Evolutionary conservation across 2,888 invertebrate species (phyloP), one percentile per base, ranked within the genome.

Genomic region (Plebejus anna): DNA sequence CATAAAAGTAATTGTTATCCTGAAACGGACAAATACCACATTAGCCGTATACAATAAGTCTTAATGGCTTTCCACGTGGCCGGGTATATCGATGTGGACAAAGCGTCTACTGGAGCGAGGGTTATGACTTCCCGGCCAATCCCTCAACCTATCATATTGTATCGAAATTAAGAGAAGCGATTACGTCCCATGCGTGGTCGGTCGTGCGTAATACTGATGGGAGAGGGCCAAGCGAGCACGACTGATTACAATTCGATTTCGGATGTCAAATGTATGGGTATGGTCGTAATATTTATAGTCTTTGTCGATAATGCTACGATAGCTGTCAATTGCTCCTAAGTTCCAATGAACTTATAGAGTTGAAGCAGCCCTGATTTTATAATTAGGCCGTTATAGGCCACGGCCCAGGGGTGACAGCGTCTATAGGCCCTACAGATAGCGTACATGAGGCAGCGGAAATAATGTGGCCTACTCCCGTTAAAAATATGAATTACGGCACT

Each of bases 51-150:
- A 59, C 76, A 77, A 66, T 75, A 51, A 78, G 75, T 59, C 55
- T 75, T 75, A 78, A 80, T 79, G 77, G 76, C 51, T 70, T 78
- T 38, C 77, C 72, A 77, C 76, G 72, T 77, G 77, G 78, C 75
- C 77, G 73, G 78, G 71, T 72, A 75, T 77, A 76, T 70, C 73
- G 76, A 78, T 77, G 77, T 73, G 71, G 71, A 57, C 71, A 61
- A 80, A 79, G 78, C 80, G 83, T 84, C 86, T 85, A 86, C 83
- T 85, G 82, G 81, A 84, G 81, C 84, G 86, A 84, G 87, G 84
- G 89, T 87, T 87, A 89, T 86, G 82, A 79, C 81, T 81, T 82
- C 82, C 83, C 82, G 81, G 82, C 80, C 82, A 81, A 83, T 82
- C 85, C 86, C 82, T 78, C 81, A 81, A 79, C 81, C 83, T 85